A percentile compares a stretch with the other conserved stretches of the same genome.
Conservation (phyloP, 2,888 invertebrate species). For the Aleiodes leptofemur region DNA sequence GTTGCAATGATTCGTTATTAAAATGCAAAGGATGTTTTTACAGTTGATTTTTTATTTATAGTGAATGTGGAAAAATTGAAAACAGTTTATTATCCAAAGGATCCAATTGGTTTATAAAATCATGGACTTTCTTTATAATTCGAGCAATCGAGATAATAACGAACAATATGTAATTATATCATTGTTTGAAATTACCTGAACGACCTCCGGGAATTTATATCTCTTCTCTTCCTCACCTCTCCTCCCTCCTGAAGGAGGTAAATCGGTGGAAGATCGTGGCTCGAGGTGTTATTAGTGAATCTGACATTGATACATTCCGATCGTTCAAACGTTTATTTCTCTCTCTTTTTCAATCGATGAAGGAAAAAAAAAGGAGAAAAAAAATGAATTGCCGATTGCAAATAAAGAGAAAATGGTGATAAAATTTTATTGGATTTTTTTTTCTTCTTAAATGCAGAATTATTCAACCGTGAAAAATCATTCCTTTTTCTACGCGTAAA, state of each 20-base stretch:
- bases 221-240: conserved; percentile 47
- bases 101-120: not conserved
- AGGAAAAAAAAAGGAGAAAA: not conserved
- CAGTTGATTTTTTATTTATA: not conserved
- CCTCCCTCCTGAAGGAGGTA: too few relatives aligned
- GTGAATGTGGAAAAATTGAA: not conserved
- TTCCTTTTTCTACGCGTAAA: not conserved
- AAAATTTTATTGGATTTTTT: too few relatives aligned
- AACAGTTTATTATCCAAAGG: not conserved
- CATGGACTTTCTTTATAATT: conserved; percentile 61
- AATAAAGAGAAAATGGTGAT: too few relatives aligned
- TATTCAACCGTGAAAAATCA: not conserved
- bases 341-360: conserved; percentile 7
- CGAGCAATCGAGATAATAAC: conserved; percentile 70
- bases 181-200: conserved; percentile 70
- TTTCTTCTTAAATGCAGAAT: too few relatives aligned
- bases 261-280: not conserved
- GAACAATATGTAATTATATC: conserved; percentile 71
- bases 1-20: not conserved
- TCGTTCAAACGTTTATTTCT: too few relatives aligned
- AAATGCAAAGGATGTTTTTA: too few relatives aligned
- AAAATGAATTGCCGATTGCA: too few relatives aligned
- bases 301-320: conserved; percentile 71
- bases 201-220: conserved; percentile 56
- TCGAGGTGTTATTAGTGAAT: conserved; percentile 67